phyloP scores from a whole-genome alignment of 2,113 vertebrate species.

The Passer montanus region DNA sequence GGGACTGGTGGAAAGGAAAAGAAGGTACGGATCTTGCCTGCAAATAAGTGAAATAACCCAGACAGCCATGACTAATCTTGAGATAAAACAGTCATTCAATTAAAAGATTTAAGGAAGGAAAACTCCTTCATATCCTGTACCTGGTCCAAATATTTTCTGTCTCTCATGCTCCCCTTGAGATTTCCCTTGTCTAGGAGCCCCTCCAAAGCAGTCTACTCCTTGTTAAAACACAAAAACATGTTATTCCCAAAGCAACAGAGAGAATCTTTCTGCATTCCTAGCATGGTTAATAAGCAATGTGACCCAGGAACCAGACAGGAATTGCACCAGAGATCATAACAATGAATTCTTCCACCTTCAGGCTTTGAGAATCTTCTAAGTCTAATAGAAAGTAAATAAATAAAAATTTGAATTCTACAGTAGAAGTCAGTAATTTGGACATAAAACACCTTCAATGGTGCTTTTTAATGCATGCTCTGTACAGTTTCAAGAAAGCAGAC shows the following conservation, averaged over 20 bases:
- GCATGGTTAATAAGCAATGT: slow-evolving; percentile 3
- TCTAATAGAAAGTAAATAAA: neutral
- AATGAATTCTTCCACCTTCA: neutral
- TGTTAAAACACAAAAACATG: slow-evolving; percentile 3
- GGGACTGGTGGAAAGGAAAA: slow-evolving; percentile 18
- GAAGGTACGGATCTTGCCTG: neutral
- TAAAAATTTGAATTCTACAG: neutral
- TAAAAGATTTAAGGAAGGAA: slow-evolving; percentile 37
- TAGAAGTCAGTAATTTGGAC: neutral
- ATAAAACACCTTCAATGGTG: neutral
- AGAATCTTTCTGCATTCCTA: slow-evolving; percentile 11
- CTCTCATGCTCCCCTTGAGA: slow-evolving; percentile 21
- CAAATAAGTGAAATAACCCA: neutral
- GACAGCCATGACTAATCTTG: slow-evolving; percentile 28
- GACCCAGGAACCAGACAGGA: neutral
- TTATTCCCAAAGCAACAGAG: neutral
- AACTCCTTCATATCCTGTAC: slow-evolving; percentile 27
- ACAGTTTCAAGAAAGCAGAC: slow-evolving; percentile 12
- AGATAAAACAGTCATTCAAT: slow-evolving; percentile 49
- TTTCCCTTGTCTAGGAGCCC: slow-evolving; percentile 5
- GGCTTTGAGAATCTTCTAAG: neutral
- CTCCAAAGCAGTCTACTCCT: neutral
- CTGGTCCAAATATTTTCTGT: slow-evolving; percentile 9
- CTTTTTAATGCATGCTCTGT: neutral
- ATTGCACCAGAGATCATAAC: neutral